Conservation (phyloP, 2,888 invertebrate genomes). For the Willowsia nigromaculata region DNA sequence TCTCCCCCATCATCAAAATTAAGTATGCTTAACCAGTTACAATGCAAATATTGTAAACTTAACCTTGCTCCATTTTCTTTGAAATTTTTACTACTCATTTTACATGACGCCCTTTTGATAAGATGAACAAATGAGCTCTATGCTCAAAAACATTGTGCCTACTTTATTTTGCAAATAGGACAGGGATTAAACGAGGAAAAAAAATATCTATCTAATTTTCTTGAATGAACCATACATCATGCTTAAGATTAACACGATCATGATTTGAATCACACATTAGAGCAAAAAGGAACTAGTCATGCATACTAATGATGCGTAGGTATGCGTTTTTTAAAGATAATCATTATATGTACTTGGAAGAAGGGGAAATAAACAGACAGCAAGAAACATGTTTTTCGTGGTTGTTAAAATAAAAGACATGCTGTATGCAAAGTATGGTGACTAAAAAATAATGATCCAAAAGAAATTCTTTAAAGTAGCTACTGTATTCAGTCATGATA, state of each 20-base stretch:
- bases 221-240: neutral
- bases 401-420: neutral
- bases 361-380: neutral
- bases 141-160: too few species aligned
- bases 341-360: neutral
- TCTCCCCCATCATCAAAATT: neutral
- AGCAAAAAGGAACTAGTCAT: slow-evolving; percentile 5
- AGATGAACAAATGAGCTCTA: neutral
- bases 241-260: neutral
- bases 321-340: neutral
- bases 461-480: too few species aligned
- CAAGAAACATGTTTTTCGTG: neutral
- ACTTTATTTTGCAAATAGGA: neutral
- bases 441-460: too few species aligned
- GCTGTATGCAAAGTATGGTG: too few species aligned
- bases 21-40: neutral
- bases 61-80: neutral
- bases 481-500: too few species aligned
- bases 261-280: neutral
- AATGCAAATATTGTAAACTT: neutral
- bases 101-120: neutral
- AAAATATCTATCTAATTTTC: neutral
- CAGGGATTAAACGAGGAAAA: neutral
- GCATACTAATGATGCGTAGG: slow-evolving; percentile 9
- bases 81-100: neutral